Evolutionary conservation across 2,113 vertebrate species (phyloP).

Genomic region (Piprites chloris): DNA sequence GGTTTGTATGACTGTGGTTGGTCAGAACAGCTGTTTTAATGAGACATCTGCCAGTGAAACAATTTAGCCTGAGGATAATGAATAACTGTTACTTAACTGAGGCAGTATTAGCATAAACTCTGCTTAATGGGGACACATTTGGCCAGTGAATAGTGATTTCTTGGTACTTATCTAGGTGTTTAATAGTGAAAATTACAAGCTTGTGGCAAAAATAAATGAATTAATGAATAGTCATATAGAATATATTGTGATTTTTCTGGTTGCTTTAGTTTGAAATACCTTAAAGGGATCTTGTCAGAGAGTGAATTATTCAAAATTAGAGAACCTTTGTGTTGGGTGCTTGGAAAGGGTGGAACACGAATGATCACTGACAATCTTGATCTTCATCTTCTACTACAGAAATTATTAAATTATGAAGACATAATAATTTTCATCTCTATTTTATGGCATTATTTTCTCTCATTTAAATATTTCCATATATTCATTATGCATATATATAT

Average conservation of each 20-base stretch:
- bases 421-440: not conserved
- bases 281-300: not conserved
- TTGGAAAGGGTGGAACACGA: not conserved
- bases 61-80: slow-evolving; percentile 51
- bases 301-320: not conserved
- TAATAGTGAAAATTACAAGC: slow-evolving; percentile 25
- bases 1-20: not conserved
- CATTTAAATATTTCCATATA: not conserved
- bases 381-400: not conserved
- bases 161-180: slow-evolving; percentile 23
- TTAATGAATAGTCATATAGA: not conserved
- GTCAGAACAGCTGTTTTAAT: slow-evolving; percentile 52
- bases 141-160: slow-evolving; percentile 18
- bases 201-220: slow-evolving; percentile 21
- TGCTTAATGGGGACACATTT: slow-evolving; percentile 22
- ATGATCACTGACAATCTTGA: not conserved
- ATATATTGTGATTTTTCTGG: not conserved
- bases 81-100: slow-evolving; percentile 61
- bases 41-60: slow-evolving; percentile 58
- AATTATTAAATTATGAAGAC: not conserved
- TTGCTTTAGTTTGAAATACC: slow-evolving; percentile 4
- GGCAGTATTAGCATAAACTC: slow-evolving; percentile 38
- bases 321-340: not conserved
- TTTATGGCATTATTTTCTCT: not conserved
- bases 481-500: not conserved